Conservation (phyloP, 1,140 invertebrate genomes). For the Tetraneura akinire region DNA sequence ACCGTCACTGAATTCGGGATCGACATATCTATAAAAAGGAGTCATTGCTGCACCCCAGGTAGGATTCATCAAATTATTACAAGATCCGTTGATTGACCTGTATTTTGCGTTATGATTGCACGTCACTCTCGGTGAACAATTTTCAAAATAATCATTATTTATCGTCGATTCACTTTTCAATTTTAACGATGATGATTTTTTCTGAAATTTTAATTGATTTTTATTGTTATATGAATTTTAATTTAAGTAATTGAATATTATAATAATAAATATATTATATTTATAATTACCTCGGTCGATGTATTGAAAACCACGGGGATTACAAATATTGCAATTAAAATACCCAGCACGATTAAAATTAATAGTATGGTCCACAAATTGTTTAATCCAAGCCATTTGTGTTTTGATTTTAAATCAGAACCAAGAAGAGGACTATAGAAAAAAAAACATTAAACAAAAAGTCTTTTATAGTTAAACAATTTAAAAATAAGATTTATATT, state of each 20-base stretch:
- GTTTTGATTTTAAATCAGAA: neutral
- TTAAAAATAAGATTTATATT: too few species aligned
- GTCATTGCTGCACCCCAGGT: constrained; percentile 73
- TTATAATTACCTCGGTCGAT: neutral
- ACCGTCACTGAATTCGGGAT: constrained; percentile 78
- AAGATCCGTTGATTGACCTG: constrained; percentile 74
- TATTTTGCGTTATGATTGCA: constrained; percentile 60
- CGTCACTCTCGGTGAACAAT: neutral
- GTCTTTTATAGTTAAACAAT: too few species aligned
- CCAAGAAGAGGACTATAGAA: neutral
- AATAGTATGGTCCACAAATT: neutral
- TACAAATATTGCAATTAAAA: neutral
- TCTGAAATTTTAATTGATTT: too few species aligned
- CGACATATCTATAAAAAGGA: constrained; percentile 73
- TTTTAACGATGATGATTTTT: neutral
- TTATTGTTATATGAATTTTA: too few species aligned
- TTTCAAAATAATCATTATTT: constrained; percentile 21
- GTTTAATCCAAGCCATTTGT: neutral
- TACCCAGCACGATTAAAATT: neutral
- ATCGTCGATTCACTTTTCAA: neutral
- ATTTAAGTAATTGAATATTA: too few species aligned
- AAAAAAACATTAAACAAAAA: too few species aligned
- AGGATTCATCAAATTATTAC: constrained; percentile 75
- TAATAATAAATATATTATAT: too few species aligned
- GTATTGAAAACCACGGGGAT: neutral